Base-by-base conservation (phyloP, 2,888 invertebrate species). In the Fissipunctia ypsillon region DNA sequence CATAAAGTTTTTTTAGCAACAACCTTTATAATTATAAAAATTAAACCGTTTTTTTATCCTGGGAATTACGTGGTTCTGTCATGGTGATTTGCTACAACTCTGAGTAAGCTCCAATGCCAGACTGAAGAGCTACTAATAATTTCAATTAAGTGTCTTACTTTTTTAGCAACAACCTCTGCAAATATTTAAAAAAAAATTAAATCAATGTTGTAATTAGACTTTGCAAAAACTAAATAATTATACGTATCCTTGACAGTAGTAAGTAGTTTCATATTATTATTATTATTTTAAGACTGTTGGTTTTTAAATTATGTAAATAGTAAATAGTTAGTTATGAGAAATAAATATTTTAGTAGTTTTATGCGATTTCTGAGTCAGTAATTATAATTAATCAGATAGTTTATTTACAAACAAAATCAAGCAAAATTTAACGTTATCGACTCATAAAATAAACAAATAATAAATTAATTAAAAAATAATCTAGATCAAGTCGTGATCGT, bases 401-500 rank as follows among this genome's bases (percentile, higher is more conserved):
- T 70, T 54, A 25, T 54, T 52, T 38, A 48, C 7, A 48, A 48
- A n/a, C n/a, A n/a, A n/a, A n/a, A n/a, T 28, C 16, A 28, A 28
- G 54, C 28, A 25, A 52, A 25, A 16, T 16, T 52, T 52, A 25
- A 14, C 25, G 2, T 52, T 25, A 52, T 16, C 0, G 19, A 52
- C 60, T n/a, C 16, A 31, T 25, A 43, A 60, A 35, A 41, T 50
- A 59, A 54, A 16, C n/a, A 31, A 64, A 25, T 22, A 43, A n/a
- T 50, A 28, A 31, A 59, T 66, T 10, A 65, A 61, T 73, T 65
- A 83, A 75, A 48, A 72, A 70, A 60, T n/a, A 54, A 78, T 69
- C 60, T 73, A 69, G 85, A 82, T 61, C 66, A 71, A 57, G 52
- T 76, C 83, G 73, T 82, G 82, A 73, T 67, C 41, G n/a, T n/a